phyloP scores from a whole-genome alignment of 1,140 invertebrate genomes.

The Hypsibius dujardini region DNA sequence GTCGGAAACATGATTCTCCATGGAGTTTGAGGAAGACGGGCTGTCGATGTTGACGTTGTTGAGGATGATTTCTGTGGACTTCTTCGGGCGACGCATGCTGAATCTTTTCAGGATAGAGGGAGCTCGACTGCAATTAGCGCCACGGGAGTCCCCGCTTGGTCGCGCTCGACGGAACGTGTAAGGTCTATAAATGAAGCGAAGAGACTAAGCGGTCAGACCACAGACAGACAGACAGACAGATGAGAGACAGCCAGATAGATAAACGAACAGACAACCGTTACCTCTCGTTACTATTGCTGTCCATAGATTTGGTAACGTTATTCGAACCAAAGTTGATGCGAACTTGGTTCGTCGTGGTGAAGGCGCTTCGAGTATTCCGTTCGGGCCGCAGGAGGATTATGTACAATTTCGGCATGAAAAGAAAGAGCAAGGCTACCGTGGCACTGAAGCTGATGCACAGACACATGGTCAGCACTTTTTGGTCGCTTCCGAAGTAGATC shows the following conservation, averaged over 20 bases:
- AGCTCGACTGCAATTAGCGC: too few species aligned
- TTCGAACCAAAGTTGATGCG: constrained; percentile 53
- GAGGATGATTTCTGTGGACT: background rate
- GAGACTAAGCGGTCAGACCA: too few species aligned
- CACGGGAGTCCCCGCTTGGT: too few species aligned
- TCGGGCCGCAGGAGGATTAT: constrained; percentile 56
- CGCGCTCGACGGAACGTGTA: too few species aligned
- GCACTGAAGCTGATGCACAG: constrained; percentile 53
- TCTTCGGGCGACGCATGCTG: background rate
- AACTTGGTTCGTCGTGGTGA: constrained; percentile 57
- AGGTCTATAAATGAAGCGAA: too few species aligned
- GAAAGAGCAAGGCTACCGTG: constrained; percentile 51
- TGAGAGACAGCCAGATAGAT: too few species aligned
- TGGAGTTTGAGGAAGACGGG: background rate
- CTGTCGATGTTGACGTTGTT: background rate
- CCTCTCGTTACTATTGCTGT: background rate
- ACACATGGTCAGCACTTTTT: constrained; percentile 51
- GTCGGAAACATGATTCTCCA: background rate
- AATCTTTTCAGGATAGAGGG: background rate
- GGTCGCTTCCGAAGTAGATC: constrained; percentile 58
- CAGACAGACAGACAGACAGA: too few species aligned
- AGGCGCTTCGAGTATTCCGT: constrained; percentile 55
- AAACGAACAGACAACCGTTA: background rate
- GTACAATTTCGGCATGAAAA: constrained; percentile 61
- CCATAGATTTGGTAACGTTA: constrained; percentile 11